These are phyloP conservation scores for Proisotoma minuta DNA, from an alignment of 2,888 invertebrate species.

Conservation along the genomic window DNA sequence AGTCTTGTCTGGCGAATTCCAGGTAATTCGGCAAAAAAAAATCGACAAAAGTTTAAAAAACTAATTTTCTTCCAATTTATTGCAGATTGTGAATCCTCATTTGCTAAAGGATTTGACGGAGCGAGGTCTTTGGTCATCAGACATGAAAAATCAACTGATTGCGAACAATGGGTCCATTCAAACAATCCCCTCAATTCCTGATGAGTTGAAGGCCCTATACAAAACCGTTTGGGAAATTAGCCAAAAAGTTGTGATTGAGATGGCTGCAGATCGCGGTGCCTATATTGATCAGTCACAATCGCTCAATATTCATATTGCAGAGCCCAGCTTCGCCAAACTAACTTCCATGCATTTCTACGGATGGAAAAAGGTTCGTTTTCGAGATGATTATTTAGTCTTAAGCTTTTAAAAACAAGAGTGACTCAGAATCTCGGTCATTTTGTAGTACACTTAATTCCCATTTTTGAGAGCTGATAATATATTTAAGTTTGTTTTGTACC, in stretches of 20 bases:
- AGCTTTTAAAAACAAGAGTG: too few relatives aligned
- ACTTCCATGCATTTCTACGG: constrained; percentile 98
- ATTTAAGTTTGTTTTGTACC: too few relatives aligned
- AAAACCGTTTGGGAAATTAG: constrained; percentile 98
- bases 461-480: not conserved
- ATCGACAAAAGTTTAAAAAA: constrained; percentile 31
- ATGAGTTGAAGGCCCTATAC: constrained; percentile 77
- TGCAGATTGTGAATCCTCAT: constrained; percentile 95
- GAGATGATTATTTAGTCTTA: too few relatives aligned
- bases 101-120: constrained; percentile 88
- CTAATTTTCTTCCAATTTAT: not conserved
- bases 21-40: constrained; percentile 49
- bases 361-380: constrained; percentile 71
- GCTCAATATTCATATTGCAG: constrained; percentile 93
- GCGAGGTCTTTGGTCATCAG: constrained; percentile 83
- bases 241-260: constrained; percentile 84
- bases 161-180: constrained; percentile 89
- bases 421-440: not conserved
- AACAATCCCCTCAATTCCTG: constrained; percentile 76
- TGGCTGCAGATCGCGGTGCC: constrained; percentile 97
- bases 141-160: constrained; percentile 91
- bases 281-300: constrained; percentile 99
- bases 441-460: constrained; percentile 5
- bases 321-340: constrained; percentile 86
- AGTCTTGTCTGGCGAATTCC: constrained; percentile 91